These are phyloP conservation scores for Drosophila nr. fundita DNA, from an alignment of 2,888 invertebrate species.

Conservation along the genomic window DNA sequence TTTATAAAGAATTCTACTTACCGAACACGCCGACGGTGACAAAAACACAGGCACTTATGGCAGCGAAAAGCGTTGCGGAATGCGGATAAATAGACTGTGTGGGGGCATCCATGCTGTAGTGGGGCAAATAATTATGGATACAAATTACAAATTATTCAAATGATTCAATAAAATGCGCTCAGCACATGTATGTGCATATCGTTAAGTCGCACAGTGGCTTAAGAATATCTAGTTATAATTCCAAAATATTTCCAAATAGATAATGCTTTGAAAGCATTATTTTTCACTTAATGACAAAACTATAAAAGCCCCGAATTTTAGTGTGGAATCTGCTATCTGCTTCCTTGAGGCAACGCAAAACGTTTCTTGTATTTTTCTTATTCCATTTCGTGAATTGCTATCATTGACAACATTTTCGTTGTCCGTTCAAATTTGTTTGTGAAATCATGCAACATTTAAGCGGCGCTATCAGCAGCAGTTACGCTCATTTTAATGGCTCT, in stretches of 20 bases:
- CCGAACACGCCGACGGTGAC: conserved; percentile 92
- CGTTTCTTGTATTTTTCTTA: not conserved
- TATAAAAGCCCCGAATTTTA: not conserved
- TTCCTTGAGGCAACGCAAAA: not conserved
- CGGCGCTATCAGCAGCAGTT: conserved; percentile 38
- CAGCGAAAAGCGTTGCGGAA: conserved; percentile 91
- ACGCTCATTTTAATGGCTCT: conserved; percentile 38
- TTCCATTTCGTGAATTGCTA: conserved; percentile 18
- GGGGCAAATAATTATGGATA: conserved; percentile 2
- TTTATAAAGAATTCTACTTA: conserved; percentile 85
- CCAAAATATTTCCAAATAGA: not conserved
- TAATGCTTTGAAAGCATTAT: not conserved
- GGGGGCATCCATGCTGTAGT: conserved; percentile 63
- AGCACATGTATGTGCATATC: conserved; percentile 4
- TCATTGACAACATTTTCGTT: conserved; percentile 32
- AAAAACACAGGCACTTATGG: conserved; percentile 92
- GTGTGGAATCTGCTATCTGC: not conserved
- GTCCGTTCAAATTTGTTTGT: conserved; percentile 14
- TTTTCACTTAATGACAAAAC: not conserved
- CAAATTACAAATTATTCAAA: not conserved
- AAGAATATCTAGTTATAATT: not conserved
- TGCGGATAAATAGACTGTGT: conserved; percentile 87
- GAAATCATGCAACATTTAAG: conserved; percentile 25
- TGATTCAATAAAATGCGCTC: conserved; percentile 1
- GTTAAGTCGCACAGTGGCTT: not conserved